Base-by-base conservation (phyloP, 2,888 invertebrate species). In the Argynnis bischoffii region DNA sequence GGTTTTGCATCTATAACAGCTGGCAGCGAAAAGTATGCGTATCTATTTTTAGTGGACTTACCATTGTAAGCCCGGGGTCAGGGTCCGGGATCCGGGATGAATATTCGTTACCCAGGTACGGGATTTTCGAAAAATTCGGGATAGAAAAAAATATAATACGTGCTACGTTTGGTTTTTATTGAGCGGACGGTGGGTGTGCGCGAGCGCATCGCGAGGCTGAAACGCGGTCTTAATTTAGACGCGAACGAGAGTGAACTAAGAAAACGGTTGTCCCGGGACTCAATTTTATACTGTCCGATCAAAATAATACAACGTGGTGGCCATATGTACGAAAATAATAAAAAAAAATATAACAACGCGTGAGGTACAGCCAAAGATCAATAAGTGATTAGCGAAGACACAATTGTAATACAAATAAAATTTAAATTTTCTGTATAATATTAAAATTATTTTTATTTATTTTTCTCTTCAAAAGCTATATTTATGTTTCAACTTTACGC, bases 201-300 rank as follows among this genome's bases (percentile, higher is more conserved):
- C 85, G 77, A 73, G 79, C 85, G 87, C 92, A 92, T 92, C 74
- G 74, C 87, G 89, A 90, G 90, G 90, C 85, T 89, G 81, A 78
- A 80, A 83, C 84, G 80, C 83, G 87, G 81, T 91, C 91, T 91
- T 91, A 89, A 91, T 90, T 82, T 92, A 92, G 92, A 90, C 72
- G 83, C 87, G 85, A 84, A 85, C 88, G 79, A 80, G 79, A 76
- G 77, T 75, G 80, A 77, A 88, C 89, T 89, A 84, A 72, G 81
- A 81, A n/a, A n/a, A 79, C 80, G 77, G 70, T 79, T 81, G 85
- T 81, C 85, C 84, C 88, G 87, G 87, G 86, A 81, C 80, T 76
- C 80, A 59, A 81, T 84, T 87, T 83, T 89, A 89, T 88, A 89
- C 82, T 75, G 77, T 70, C 53, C 68, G 61, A 61, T 66, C 60